Percentiles rank a stretch among this genome's conserved stretches.
phyloP scores from a whole-genome alignment of 2,797 vertebrate species.

The Crax fasciolata region DNA sequence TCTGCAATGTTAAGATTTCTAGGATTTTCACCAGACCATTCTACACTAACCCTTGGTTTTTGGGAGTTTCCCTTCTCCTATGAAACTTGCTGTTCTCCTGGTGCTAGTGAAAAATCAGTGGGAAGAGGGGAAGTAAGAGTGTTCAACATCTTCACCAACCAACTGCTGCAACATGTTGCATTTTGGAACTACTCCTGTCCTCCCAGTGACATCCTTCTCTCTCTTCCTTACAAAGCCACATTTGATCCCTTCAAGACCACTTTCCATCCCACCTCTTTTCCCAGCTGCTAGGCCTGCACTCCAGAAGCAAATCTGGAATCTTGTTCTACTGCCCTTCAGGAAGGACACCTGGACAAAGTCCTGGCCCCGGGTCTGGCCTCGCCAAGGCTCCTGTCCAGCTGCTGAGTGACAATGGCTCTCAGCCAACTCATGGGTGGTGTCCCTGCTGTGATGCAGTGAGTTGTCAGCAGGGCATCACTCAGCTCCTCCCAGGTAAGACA shows the following conservation, averaged over 20 bases:
- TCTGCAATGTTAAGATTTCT: not conserved
- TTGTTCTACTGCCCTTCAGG: not conserved
- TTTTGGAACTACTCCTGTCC: not conserved
- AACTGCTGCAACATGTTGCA: not conserved
- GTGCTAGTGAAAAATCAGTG: not conserved
- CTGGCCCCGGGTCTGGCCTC: not conserved
- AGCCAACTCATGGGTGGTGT: not conserved
- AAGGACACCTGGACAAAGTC: not conserved
- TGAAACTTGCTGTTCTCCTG: not conserved
- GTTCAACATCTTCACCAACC: not conserved
- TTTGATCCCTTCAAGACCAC: not conserved
- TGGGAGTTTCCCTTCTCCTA: not conserved
- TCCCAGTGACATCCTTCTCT: not conserved
- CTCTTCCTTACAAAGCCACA: not conserved
- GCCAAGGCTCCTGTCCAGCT: accelerated
- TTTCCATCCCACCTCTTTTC: not conserved
- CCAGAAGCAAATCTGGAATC: not conserved
- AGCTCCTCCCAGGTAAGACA: not conserved
- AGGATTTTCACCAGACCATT: constrained; percentile 20
- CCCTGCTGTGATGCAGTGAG: not conserved
- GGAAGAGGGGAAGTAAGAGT: not conserved
- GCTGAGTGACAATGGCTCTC: not conserved
- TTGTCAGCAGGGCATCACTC: not conserved
- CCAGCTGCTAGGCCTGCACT: not conserved
- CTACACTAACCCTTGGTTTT: not conserved